phyloP scores from a whole-genome alignment of 2,888 invertebrate genomes.

The Parapristionchus giblindavisi region DNA sequence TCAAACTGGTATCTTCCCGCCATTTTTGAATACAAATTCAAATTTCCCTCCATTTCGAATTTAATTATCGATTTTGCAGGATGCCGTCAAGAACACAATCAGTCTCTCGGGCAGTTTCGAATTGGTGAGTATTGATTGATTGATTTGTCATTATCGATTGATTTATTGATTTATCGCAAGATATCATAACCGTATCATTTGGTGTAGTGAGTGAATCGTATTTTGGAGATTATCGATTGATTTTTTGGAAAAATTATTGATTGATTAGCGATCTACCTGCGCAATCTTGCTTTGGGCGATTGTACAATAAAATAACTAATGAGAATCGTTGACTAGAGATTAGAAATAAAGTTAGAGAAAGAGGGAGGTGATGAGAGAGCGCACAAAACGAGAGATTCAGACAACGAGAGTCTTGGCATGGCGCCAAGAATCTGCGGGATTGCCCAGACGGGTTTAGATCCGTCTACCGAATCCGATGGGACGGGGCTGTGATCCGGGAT shows the following conservation, averaged over 20 bases:
- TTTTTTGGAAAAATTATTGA: too few relatives aligned
- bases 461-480: constrained; percentile 33
- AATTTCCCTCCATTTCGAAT: not conserved
- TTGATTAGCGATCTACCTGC: too few relatives aligned
- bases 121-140: constrained; percentile 56
- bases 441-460: not conserved
- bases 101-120: constrained; percentile 68
- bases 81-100: constrained; percentile 69
- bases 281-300: too few relatives aligned
- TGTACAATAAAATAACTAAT: not conserved
- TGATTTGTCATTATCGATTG: not conserved
- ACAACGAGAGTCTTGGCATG: not conserved
- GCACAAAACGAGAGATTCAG: not conserved
- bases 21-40: constrained; percentile 5
- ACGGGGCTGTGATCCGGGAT: constrained; percentile 1
- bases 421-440: not conserved
- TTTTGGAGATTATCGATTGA: not conserved
- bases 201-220: not conserved
- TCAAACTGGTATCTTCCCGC: constrained; percentile 63
- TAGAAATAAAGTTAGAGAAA: constrained; percentile 7
- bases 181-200: not conserved
- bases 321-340: not conserved
- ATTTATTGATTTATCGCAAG: not conserved
- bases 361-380: not conserved
- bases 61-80: constrained; percentile 50